Evolutionary conservation across 2,113 vertebrate species (phyloP).

Genomic region (Osmerus mordax): DNA sequence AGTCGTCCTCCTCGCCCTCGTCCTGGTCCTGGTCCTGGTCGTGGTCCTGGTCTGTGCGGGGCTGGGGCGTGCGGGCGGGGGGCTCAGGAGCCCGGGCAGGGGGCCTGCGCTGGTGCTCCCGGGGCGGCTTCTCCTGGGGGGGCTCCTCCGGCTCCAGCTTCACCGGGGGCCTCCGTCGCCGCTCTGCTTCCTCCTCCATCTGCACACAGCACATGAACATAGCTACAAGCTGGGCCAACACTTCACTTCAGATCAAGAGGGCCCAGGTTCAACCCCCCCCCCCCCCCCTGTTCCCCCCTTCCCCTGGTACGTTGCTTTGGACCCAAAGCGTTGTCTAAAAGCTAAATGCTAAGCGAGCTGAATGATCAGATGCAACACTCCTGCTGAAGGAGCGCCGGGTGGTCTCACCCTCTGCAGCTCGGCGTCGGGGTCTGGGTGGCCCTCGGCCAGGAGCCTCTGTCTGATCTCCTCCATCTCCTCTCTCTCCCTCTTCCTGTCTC

Average conservation of each 20-base stretch:
- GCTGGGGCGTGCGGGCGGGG: constrained; percentile 72
- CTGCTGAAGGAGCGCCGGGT: no score
- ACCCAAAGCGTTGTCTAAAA: no score
- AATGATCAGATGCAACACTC: background rate
- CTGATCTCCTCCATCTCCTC: constrained; percentile 96
- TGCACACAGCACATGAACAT: constrained; percentile 45
- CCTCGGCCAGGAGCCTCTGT: constrained; percentile 93
- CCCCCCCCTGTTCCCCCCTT: no score
- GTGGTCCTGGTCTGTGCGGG: constrained; percentile 75
- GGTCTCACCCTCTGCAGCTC: constrained; percentile 89
- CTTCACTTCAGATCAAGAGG: no score
- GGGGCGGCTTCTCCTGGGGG: constrained; percentile 68
- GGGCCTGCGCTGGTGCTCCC: background rate
- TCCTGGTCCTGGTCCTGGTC: constrained; percentile 62
- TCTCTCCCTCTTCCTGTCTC: constrained; percentile 94
- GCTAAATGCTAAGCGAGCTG: no score
- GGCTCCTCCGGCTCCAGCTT: constrained; percentile 87
- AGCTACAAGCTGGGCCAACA: background rate
- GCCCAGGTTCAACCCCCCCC: no score
- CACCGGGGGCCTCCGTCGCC: constrained; percentile 87
- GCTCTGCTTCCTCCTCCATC: constrained; percentile 98
- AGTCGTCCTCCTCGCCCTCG: constrained; percentile 65
- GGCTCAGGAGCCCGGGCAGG: constrained; percentile 39
- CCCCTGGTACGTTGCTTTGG: no score
- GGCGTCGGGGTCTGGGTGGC: constrained; percentile 96